phyloP scores from a whole-genome alignment of 1,140 invertebrate species.

The Oncopodura yosiiana region DNA sequence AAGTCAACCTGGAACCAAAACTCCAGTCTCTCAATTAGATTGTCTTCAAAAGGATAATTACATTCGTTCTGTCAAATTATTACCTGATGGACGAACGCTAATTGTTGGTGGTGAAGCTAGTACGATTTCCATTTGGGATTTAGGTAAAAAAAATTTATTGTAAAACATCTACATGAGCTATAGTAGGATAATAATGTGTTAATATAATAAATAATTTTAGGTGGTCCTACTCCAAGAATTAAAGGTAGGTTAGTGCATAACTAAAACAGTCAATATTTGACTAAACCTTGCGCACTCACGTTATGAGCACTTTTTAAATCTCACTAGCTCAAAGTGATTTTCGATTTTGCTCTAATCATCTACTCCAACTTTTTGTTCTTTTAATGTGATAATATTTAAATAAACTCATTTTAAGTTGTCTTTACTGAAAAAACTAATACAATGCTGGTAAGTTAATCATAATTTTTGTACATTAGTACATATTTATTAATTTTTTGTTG shows the following conservation, averaged over 20 bases:
- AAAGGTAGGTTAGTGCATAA: background rate
- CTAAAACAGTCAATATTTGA: too few relatives aligned
- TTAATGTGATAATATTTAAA: too few relatives aligned
- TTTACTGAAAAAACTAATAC: too few relatives aligned
- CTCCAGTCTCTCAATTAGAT: conserved; percentile 81
- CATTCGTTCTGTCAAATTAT: conserved; percentile 88
- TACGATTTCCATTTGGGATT: conserved; percentile 92
- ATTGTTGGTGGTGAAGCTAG: conserved; percentile 95
- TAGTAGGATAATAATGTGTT: background rate
- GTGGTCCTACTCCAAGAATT: conserved; percentile 24
- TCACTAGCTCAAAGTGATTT: too few relatives aligned
- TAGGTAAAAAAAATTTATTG: conserved; percentile 49
- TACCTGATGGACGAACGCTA: conserved; percentile 89
- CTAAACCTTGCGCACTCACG: too few relatives aligned
- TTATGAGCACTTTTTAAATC: too few relatives aligned
- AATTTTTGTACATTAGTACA: too few relatives aligned
- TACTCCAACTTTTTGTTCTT: too few relatives aligned
- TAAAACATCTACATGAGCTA: background rate
- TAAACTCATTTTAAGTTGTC: too few relatives aligned
- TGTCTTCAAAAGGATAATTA: conserved; percentile 95
- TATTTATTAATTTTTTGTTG: too few relatives aligned
- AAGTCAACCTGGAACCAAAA: conserved; percentile 65
- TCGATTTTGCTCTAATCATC: too few relatives aligned
- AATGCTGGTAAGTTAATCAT: too few relatives aligned
- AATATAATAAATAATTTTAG: background rate